Evolutionary conservation across 2,888 invertebrate species (phyloP), one percentile per base, ranked within the genome.

Genomic region (Cecidostiba fungosa): DNA sequence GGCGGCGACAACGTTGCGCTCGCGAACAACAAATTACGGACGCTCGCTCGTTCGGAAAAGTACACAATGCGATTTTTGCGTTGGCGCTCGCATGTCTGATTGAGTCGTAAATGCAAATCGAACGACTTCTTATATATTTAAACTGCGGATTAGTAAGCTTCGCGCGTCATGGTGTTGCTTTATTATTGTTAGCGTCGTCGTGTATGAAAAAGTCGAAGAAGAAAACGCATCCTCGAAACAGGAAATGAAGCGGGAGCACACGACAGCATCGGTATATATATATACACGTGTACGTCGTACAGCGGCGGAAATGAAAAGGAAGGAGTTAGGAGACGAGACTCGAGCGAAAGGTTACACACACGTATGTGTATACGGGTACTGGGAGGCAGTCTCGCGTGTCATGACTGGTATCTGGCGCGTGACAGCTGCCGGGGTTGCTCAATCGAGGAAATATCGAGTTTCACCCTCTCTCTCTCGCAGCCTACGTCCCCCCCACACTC

Each of bases 371-470:
- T 85, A 76, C 83, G 78, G 86, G 83, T 83, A 88, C 88, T 29
- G 70, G 47, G 59, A 82, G 70, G 80, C 50, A 85, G 80, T 70
- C 70, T 72, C 83, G 79, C 85, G 81, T 85, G 73, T 81, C 85
- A 79, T 50, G 54, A 85, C 77, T 85, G 76, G 77, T 88, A 91
- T 91, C 90, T 89, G 87, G 90, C 88, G 90, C 89, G 88, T 88
- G 91, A 91, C 91, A 91, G 90, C 90, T 90, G 90, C 89, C 89
- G 87, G 89, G 89, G 89, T 90, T 91, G 90, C 90, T 90, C 90
- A 90, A 92, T 91, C 90, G 90, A 90, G 91, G 90, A 91, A 92
- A 91, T 92, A 92, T 92, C 90, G 85, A 87, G 89, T 92, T 92
- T 91, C 91, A 87, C 87, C 69, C 59, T 77, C 78, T 39, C 36